These are phyloP conservation scores for Latrodectus hesperus DNA, from an alignment of 2,888 invertebrate species.

Conservation along the genomic window DNA sequence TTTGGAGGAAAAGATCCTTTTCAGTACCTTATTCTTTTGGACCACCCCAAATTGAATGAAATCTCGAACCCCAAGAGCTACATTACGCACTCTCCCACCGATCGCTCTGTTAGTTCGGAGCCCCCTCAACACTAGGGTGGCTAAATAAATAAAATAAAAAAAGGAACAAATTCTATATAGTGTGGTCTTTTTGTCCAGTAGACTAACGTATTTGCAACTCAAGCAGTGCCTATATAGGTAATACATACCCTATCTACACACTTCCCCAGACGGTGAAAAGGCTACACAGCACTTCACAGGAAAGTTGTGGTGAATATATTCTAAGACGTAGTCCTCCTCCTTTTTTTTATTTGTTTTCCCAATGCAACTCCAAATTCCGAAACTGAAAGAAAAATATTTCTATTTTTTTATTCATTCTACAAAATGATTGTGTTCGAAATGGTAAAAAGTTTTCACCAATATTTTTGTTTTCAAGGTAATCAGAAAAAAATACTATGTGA, in stretches of 20 bases:
- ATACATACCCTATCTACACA: constrained; percentile 20
- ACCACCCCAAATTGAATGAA: constrained; percentile 63
- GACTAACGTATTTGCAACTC: constrained; percentile 66
- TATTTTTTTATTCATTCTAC: neutral
- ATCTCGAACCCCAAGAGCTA: constrained; percentile 60
- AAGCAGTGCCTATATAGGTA: constrained; percentile 33
- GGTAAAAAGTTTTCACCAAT: too few species aligned
- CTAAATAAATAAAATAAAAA: constrained; percentile 10
- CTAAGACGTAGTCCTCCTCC: neutral
- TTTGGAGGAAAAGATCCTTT: constrained; percentile 43
- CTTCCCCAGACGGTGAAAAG: neutral
- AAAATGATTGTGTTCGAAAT: too few species aligned
- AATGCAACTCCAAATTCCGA: neutral
- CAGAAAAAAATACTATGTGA: too few species aligned
- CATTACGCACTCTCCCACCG: constrained; percentile 38
- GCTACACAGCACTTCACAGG: constrained; percentile 1
- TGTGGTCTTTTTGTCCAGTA: constrained; percentile 59
- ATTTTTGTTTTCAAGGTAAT: too few species aligned
- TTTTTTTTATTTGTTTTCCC: constrained; percentile 2
- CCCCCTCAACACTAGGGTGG: constrained; percentile 5
- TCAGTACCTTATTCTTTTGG: constrained; percentile 63
- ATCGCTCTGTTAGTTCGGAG: constrained; percentile 24
- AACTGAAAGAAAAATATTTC: neutral
- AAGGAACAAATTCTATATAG: constrained; percentile 46
- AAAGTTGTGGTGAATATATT: constrained; percentile 10